Evolutionary conservation across 2,797 vertebrate species (phyloP).

Genomic region (Micrastur ruficollis): DNA sequence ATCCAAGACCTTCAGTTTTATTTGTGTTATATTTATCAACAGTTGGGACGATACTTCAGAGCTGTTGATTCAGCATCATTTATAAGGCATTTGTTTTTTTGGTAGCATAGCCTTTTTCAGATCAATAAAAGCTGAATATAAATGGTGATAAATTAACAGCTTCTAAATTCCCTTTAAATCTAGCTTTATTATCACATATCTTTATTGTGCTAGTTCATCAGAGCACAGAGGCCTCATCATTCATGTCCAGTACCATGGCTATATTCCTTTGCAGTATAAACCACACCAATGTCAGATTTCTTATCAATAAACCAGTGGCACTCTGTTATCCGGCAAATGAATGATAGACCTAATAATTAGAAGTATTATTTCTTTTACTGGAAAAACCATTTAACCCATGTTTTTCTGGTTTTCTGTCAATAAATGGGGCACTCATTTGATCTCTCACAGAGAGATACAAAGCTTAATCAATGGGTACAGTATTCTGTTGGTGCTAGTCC

Average conservation of each 20-base stretch:
- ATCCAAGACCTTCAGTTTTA: not conserved
- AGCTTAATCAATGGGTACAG: not conserved
- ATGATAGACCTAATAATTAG: not conserved
- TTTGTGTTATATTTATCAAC: not conserved
- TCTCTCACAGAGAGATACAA: not conserved
- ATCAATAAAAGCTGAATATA: slow-evolving; percentile 1
- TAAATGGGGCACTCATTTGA: not conserved
- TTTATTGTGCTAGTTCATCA: not conserved
- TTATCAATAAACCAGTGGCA: not conserved
- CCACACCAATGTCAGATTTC: not conserved
- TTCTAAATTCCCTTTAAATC: slow-evolving; percentile 13
- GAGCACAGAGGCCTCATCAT: not conserved
- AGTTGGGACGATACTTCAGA: not conserved
- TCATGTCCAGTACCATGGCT: not conserved
- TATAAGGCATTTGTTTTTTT: not conserved
- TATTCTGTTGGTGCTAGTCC: not conserved
- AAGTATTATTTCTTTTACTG: not conserved
- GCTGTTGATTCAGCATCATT: not conserved
- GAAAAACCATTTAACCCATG: not conserved
- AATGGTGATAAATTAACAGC: not conserved
- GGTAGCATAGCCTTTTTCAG: not conserved
- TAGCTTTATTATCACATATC: not conserved
- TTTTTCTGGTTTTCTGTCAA: not conserved
- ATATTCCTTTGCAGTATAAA: not conserved
- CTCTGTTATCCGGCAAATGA: not conserved